Percentiles rank a stretch among this genome's conserved stretches.
phyloP scores from a whole-genome alignment of 2,888 invertebrate species.

The Eristalis intricaria region DNA sequence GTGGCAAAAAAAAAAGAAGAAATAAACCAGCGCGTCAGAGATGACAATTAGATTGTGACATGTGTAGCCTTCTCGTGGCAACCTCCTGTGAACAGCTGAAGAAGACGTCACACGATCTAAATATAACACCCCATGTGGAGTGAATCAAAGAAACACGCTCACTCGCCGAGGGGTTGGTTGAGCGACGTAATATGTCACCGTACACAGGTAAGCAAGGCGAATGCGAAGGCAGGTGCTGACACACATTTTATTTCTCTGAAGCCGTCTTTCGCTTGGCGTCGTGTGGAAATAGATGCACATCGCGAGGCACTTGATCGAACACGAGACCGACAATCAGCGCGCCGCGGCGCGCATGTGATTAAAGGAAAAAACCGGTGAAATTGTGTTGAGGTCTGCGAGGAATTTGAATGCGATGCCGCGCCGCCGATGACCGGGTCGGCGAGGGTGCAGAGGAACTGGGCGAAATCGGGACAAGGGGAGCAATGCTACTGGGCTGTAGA shows the following conservation, averaged over 20 bases:
- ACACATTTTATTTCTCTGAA: conserved; percentile 13
- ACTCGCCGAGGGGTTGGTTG: background rate
- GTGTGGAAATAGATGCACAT: background rate
- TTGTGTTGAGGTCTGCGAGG: background rate
- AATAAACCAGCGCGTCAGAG: background rate
- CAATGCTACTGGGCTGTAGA: no score
- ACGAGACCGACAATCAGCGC: background rate
- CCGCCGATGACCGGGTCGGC: background rate
- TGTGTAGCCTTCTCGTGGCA: conserved; percentile 35
- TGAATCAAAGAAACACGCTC: conserved; percentile 15
- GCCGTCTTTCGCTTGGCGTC: background rate
- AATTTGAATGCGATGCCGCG: background rate
- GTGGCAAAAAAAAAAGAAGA: background rate
- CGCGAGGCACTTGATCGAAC: background rate
- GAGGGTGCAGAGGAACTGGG: no score
- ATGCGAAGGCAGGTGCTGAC: conserved; percentile 47
- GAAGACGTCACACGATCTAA: conserved; percentile 41
- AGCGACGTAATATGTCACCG: background rate
- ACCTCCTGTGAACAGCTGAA: conserved; percentile 22
- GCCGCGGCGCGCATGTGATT: background rate
- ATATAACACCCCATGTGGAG: conserved; percentile 23
- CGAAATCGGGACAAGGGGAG: no score
- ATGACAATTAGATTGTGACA: conserved; percentile 46
- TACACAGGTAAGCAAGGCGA: background rate
- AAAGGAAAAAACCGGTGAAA: background rate